Evolutionary conservation across 1,140 invertebrate species (phyloP).

Genomic region (Orchestia grillus): DNA sequence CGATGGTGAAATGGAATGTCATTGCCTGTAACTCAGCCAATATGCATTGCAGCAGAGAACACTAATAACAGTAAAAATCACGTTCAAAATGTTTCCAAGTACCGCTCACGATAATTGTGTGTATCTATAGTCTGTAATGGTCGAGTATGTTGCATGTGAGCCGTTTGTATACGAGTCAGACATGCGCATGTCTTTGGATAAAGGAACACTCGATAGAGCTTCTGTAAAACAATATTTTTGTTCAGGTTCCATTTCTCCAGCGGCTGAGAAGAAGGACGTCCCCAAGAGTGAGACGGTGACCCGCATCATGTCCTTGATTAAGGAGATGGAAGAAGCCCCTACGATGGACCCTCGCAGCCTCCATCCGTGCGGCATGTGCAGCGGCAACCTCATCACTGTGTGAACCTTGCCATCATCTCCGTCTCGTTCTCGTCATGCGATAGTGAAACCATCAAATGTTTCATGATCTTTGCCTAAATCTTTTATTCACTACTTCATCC

Average conservation of each 20-base stretch:
- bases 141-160: background rate
- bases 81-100: no score
- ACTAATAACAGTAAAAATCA: no score
- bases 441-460: background rate
- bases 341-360: background rate
- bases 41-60: no score
- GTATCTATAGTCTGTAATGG: no score
- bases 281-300: conserved; percentile 31
- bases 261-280: background rate
- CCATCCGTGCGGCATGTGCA: conserved; percentile 42
- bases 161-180: background rate
- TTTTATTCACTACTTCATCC: background rate
- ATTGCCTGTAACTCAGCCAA: no score
- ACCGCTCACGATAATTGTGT: no score
- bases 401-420: background rate
- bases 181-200: background rate
- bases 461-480: background rate
- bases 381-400: conserved; percentile 39
- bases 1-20: no score
- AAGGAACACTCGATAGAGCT: background rate
- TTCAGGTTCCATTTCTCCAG: background rate
- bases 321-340: conserved; percentile 43
- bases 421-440: background rate
- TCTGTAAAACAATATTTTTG: background rate
- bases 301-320: conserved; percentile 37